phyloP scores from a whole-genome alignment of 2,888 invertebrate species.

The Tipula unca region DNA sequence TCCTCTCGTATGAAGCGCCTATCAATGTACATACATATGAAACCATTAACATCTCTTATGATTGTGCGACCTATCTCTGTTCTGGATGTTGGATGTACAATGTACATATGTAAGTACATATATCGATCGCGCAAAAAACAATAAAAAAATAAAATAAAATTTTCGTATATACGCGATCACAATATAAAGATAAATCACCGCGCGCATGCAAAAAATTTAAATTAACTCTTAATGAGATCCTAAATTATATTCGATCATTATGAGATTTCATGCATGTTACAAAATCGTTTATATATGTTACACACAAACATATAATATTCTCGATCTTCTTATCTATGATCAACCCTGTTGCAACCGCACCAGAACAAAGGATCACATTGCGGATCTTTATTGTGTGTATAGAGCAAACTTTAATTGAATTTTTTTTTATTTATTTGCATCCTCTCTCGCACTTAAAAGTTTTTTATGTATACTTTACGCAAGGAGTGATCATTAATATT shows the following conservation, averaged over 20 bases:
- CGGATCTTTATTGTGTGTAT: not conserved
- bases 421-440: not conserved
- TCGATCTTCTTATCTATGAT: not conserved
- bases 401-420: not conserved
- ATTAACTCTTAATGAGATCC: constrained; percentile 3
- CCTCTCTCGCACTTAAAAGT: not conserved
- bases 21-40: not conserved
- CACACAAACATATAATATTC: not conserved
- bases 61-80: not conserved
- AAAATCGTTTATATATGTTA: not conserved
- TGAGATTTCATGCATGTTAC: constrained; percentile 8
- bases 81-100: too few species aligned
- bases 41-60: not conserved
- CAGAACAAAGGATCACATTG: not conserved
- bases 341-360: not conserved
- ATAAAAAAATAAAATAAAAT: not conserved
- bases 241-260: constrained; percentile 14
- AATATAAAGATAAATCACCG: not conserved
- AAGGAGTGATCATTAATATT: not conserved
- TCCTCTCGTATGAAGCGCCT: too few species aligned
- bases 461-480: not conserved
- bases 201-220: constrained; percentile 8
- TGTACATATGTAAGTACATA: too few species aligned
- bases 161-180: not conserved
- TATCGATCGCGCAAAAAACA: not conserved